phyloP scores from a whole-genome alignment of 1,140 invertebrate genomes.

The Drosophila littoralis region DNA sequence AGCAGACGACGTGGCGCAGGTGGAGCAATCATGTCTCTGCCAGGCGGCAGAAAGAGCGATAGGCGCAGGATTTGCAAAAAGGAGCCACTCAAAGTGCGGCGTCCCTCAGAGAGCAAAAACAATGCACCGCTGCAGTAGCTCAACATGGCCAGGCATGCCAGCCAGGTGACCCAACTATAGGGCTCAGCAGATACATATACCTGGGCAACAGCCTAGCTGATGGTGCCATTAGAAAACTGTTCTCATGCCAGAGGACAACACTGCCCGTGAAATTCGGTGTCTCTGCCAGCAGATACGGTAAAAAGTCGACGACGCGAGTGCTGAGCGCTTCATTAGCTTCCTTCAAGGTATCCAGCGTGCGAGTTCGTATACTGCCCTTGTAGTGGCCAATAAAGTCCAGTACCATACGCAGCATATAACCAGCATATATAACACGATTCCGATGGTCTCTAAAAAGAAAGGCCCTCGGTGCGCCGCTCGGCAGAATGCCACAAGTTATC shows the following conservation, averaged over 20 bases:
- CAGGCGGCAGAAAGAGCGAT: conserved; percentile 35
- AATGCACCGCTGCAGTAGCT: conserved; percentile 50
- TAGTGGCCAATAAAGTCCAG: conserved; percentile 58
- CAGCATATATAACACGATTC: conserved; percentile 38
- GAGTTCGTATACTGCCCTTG: conserved; percentile 41
- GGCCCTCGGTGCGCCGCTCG: conserved; percentile 48
- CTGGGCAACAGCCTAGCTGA: conserved; percentile 37
- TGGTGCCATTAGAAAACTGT: conserved; percentile 53
- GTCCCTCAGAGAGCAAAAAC: conserved; percentile 17
- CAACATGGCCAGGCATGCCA: conserved; percentile 39
- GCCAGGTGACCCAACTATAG: conserved; percentile 41
- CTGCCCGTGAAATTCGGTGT: conserved; percentile 42
- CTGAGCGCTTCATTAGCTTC: conserved; percentile 39
- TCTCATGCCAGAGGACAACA: conserved; percentile 57
- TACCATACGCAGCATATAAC: conserved; percentile 59
- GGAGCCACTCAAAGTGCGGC: conserved; percentile 18
- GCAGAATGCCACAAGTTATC: conserved; percentile 51
- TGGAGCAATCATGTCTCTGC: conserved; percentile 10
- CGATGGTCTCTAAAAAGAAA: conserved; percentile 53
- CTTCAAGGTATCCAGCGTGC: not conserved
- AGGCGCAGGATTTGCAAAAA: conserved; percentile 53
- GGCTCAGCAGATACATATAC: conserved; percentile 50
- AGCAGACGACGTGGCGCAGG: conserved; percentile 24
- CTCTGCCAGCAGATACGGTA: conserved; percentile 53
- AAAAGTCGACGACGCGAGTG: conserved; percentile 48